These are phyloP conservation scores for Chrysina gloriosa DNA, from an alignment of 2,888 invertebrate genomes.

Conservation along the genomic window DNA sequence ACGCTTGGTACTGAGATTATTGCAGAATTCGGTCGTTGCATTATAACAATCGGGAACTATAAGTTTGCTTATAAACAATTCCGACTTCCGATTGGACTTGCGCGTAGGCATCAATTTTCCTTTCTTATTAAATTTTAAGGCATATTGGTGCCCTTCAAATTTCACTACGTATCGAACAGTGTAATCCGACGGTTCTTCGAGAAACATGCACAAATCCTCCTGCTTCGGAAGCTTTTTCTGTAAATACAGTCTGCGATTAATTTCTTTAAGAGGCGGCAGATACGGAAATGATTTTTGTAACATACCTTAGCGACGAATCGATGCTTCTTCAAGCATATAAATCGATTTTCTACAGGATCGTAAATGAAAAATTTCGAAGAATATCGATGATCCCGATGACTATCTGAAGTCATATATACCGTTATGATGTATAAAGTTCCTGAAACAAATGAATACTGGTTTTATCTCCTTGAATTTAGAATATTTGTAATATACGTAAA, in stretches of 20 bases:
- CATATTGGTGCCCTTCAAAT: neutral
- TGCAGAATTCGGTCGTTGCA: constrained; percentile 6
- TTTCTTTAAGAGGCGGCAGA: constrained; percentile 13
- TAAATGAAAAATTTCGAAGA: constrained; percentile 53
- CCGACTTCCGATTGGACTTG: neutral
- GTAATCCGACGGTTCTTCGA: constrained; percentile 44
- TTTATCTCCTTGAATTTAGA: too few relatives aligned
- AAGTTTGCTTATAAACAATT: constrained; percentile 3
- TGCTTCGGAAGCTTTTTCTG: constrained; percentile 52
- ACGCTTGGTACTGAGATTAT: constrained; percentile 1
- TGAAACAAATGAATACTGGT: constrained; percentile 41
- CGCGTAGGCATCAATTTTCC: constrained; percentile 8
- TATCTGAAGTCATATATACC: constrained; percentile 14
- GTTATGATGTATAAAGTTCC: constrained; percentile 50
- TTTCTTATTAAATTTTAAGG: constrained; percentile 15
- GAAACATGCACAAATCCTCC: constrained; percentile 50
- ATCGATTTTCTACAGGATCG: constrained; percentile 54
- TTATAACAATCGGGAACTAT: neutral
- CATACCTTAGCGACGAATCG: constrained; percentile 56
- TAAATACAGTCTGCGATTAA: constrained; percentile 43
- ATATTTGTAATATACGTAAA: constrained; percentile 14
- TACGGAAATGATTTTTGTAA: constrained; percentile 16
- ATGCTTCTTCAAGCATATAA: constrained; percentile 56
- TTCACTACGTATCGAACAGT: constrained; percentile 35
- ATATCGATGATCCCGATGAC: constrained; percentile 37